Evolutionary conservation across 2,888 invertebrate genomes (phyloP).

Genomic region (Nymphalis c-album): DNA sequence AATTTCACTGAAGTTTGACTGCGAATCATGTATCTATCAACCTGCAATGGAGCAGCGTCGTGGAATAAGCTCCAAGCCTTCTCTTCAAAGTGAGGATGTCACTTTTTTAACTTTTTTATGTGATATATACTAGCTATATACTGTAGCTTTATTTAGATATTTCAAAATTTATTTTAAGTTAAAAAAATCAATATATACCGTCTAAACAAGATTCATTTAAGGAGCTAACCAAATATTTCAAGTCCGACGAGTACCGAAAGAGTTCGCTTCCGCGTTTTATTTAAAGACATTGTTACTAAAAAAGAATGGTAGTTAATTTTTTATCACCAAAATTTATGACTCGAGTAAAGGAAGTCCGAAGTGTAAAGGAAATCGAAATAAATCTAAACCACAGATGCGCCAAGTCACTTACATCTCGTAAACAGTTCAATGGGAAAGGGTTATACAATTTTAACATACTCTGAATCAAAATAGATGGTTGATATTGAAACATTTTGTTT

Average conservation of each 20-base stretch:
- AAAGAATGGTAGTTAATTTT: slow-evolving; percentile 65
- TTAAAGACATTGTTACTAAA: slow-evolving; percentile 52
- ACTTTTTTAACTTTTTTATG: too few relatives aligned
- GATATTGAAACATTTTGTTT: slow-evolving; percentile 32
- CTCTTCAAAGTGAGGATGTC: too few relatives aligned
- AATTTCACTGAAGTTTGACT: too few relatives aligned
- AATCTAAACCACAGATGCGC: slow-evolving; percentile 74
- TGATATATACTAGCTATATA: too few relatives aligned
- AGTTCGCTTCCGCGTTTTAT: slow-evolving; percentile 21
- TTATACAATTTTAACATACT: slow-evolving; percentile 64
- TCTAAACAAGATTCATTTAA: too few relatives aligned
- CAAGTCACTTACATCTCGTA: slow-evolving; percentile 72
- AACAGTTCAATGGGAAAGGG: slow-evolving; percentile 66
- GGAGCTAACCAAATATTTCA: background rate
- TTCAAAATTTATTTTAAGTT: too few relatives aligned
- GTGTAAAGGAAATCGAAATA: slow-evolving; percentile 75
- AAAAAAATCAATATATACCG: too few relatives aligned
- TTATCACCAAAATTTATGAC: slow-evolving; percentile 67
- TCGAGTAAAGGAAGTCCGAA: slow-evolving; percentile 69
- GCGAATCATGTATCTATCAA: too few relatives aligned
- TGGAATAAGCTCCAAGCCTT: too few relatives aligned
- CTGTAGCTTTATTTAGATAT: too few relatives aligned
- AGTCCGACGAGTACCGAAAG: background rate
- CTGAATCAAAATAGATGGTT: slow-evolving; percentile 56
- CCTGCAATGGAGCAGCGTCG: too few relatives aligned